These are phyloP conservation scores for Parambassis ranga DNA, from an alignment of 2,797 vertebrate species.

Conservation along the genomic window DNA sequence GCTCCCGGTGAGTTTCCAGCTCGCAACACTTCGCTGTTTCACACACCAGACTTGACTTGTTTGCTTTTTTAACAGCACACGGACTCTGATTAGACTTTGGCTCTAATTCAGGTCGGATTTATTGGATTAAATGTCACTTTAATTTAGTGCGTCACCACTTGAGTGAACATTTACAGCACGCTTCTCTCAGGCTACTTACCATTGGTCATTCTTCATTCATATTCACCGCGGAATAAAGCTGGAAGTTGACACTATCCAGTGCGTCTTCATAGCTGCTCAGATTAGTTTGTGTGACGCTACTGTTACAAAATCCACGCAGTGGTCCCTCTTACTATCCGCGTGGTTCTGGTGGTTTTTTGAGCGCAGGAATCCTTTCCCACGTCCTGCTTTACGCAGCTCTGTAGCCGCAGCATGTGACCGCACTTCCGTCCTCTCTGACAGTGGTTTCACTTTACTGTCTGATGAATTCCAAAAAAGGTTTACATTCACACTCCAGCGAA, in stretches of 20 bases:
- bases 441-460: conserved; percentile 48
- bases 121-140: background rate
- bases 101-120: background rate
- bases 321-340: background rate
- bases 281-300: background rate
- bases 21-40: background rate
- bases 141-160: conserved; percentile 40
- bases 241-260: background rate
- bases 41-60: background rate
- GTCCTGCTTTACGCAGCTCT: conserved; percentile 35
- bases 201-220: conserved; percentile 83
- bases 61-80: background rate
- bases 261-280: conserved; percentile 38
- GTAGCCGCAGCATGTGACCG: conserved; percentile 51
- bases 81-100: background rate
- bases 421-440: conserved; percentile 55
- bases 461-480: background rate
- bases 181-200: conserved; percentile 71
- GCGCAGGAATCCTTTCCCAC: conserved; percentile 3
- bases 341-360: background rate
- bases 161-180: background rate
- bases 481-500: background rate
- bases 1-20: conserved; percentile 44
- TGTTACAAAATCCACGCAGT: background rate
- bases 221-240: conserved; percentile 45